phyloP scores from a whole-genome alignment of 2,888 invertebrate species.

The Unio delphinus region DNA sequence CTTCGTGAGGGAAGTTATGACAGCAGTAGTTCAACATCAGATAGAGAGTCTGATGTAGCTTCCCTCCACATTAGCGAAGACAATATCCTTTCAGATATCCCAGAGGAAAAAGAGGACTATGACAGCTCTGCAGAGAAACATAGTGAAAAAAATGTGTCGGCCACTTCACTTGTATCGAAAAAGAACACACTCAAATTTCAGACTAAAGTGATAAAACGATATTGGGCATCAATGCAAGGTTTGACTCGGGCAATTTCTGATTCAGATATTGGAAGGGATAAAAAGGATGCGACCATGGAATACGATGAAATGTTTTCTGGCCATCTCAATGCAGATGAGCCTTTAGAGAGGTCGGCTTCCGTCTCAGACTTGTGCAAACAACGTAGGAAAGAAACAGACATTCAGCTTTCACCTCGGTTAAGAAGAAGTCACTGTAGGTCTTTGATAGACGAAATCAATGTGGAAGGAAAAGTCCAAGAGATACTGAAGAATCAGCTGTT shows the following conservation, averaged over 20 bases:
- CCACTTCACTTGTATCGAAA: slow-evolving; percentile 20
- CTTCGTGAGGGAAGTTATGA: slow-evolving; percentile 23
- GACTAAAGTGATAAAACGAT: slow-evolving; percentile 26
- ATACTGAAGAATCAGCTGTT: slow-evolving; percentile 36
- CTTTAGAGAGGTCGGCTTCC: slow-evolving; percentile 40
- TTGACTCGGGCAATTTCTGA: slow-evolving; percentile 27
- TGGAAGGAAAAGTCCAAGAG: slow-evolving; percentile 35
- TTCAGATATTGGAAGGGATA: slow-evolving; percentile 28
- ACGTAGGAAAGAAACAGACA: slow-evolving; percentile 24
- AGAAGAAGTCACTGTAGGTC: slow-evolving; percentile 21
- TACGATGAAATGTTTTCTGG: slow-evolving; percentile 35
- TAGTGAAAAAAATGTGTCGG: slow-evolving; percentile 23
- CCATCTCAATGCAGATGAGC: slow-evolving; percentile 31
- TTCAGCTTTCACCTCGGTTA: slow-evolving; percentile 22
- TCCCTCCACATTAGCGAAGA: slow-evolving; percentile 55
- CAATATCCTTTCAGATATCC: slow-evolving; percentile 57
- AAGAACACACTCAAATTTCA: slow-evolving; percentile 5
- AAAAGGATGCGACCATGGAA: slow-evolving; percentile 14
- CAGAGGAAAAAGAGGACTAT: slow-evolving; percentile 53
- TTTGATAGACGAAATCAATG: slow-evolving; percentile 33
- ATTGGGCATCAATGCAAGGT: slow-evolving; percentile 38
- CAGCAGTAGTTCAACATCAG: slow-evolving; percentile 32
- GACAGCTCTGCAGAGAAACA: slow-evolving; percentile 38
- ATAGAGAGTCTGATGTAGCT: slow-evolving; percentile 31
- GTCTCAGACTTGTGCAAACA: slow-evolving; percentile 33